Percentiles rank a stretch among this genome's conserved stretches.
Conservation (phyloP, 1,140 invertebrate species). For the Nymphalis io region DNA sequence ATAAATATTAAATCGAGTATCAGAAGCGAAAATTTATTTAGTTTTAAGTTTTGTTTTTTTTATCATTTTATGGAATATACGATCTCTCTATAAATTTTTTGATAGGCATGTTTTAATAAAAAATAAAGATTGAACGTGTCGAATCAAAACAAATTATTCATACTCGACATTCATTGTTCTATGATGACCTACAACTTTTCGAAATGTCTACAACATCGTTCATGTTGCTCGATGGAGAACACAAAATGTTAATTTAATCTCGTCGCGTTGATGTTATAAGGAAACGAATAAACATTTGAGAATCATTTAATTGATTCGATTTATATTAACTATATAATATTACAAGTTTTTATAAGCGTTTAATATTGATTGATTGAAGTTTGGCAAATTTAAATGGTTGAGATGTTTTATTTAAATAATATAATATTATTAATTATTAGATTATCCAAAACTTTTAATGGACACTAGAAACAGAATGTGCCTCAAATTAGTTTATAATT, state of each 20-base stretch:
- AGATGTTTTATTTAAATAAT: too few species aligned
- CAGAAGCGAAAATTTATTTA: conserved; percentile 53
- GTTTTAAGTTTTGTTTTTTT: conserved; percentile 10
- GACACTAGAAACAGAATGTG: too few species aligned
- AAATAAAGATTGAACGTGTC: conserved; percentile 49
- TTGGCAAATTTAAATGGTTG: too few species aligned
- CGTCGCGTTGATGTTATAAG: conserved; percentile 57
- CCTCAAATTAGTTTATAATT: too few species aligned
- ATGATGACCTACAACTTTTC: conserved; percentile 59
- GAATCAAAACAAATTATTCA: conserved; percentile 64
- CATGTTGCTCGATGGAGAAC: conserved; percentile 52
- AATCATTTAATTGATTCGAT: background rate
- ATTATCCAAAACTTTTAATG: too few species aligned
- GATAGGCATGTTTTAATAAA: conserved; percentile 36
- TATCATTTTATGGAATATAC: conserved; percentile 5
- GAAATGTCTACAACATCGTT: conserved; percentile 54
- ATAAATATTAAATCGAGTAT: conserved; percentile 68
- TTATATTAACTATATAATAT: too few species aligned
- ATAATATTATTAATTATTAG: too few species aligned
- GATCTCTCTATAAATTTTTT: conserved; percentile 12
- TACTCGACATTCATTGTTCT: conserved; percentile 65
- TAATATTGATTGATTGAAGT: too few species aligned
- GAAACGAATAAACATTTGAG: conserved; percentile 30
- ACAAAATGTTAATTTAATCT: conserved; percentile 70
- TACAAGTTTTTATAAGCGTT: too few species aligned